Percentiles rank a stretch among this genome's conserved stretches.
Conservation (phyloP, 2,888 invertebrate genomes). For the Pristionchus fissidentatus region DNA sequence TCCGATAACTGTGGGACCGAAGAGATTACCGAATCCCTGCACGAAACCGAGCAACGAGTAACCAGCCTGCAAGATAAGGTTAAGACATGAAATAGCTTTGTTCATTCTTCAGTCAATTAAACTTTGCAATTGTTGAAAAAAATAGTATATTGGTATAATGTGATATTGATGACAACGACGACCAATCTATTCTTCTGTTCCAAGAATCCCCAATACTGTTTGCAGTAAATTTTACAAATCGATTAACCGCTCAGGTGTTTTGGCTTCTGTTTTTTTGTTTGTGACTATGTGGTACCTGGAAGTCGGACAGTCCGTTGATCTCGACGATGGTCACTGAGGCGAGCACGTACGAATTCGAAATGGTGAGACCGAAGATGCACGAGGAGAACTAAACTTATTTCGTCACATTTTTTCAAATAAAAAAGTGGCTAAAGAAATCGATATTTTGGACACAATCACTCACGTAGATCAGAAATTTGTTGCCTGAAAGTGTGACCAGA, state of each 20-base stretch:
- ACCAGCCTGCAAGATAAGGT: conserved; percentile 4
- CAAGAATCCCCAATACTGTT: too few species aligned
- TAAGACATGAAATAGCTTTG: too few species aligned
- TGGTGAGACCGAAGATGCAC: conserved; percentile 39
- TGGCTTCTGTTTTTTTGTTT: too few species aligned
- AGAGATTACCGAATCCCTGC: conserved; percentile 34
- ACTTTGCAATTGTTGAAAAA: too few species aligned
- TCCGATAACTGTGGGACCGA: conserved; percentile 35
- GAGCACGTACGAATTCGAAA: conserved; percentile 23
- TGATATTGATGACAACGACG: too few species aligned
- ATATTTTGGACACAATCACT: not conserved
- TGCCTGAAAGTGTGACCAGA: not conserved
- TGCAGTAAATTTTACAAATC: too few species aligned
- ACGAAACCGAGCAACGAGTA: conserved; percentile 38
- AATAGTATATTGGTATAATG: too few species aligned
- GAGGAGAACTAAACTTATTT: not conserved
- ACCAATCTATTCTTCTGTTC: too few species aligned
- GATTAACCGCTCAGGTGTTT: too few species aligned
- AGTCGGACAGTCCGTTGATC: conserved; percentile 22
- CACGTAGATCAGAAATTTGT: conserved; percentile 4
- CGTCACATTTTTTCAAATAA: not conserved
- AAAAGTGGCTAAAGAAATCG: not conserved
- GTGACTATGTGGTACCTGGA: too few species aligned
- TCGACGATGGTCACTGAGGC: conserved; percentile 10
- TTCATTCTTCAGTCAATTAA: too few species aligned